Conservation (phyloP, 2,888 invertebrate genomes). For the Cordilura impudica region DNA sequence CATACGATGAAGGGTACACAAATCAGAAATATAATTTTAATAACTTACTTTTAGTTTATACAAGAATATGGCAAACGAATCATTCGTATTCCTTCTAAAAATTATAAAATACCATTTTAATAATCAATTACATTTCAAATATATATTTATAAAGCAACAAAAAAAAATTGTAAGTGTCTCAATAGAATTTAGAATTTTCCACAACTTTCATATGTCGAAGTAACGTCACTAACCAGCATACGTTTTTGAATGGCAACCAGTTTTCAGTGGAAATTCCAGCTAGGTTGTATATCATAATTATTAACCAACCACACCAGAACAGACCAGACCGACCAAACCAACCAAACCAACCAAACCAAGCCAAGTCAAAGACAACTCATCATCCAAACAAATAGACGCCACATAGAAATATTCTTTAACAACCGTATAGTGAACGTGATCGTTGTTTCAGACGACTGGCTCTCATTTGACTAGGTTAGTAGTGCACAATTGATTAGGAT, state of each 20-base stretch:
- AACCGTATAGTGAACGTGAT: slow-evolving; percentile 13
- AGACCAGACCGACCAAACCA: neutral
- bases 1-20: no score
- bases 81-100: neutral
- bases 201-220: slow-evolving; percentile 12
- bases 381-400: neutral
- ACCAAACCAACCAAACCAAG: neutral
- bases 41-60: no score
- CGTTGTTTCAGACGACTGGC: slow-evolving; percentile 24
- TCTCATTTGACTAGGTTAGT: slow-evolving; percentile 55
- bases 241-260: slow-evolving; percentile 41
- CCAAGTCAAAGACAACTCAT: neutral
- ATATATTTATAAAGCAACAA: slow-evolving; percentile 3
- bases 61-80: neutral
- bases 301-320: slow-evolving; percentile 21
- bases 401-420: neutral
- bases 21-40: no score
- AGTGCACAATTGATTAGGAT: slow-evolving; percentile 54
- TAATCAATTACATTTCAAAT: no score
- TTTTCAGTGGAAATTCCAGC: slow-evolving; percentile 39
- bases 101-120: neutral
- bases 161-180: slow-evolving; percentile 41
- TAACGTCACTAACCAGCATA: neutral
- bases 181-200: slow-evolving; percentile 22
- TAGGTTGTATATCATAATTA: slow-evolving; percentile 26